Conservation (phyloP, 2,113 vertebrate genomes). For the Ageneiosus marmoratus region DNA sequence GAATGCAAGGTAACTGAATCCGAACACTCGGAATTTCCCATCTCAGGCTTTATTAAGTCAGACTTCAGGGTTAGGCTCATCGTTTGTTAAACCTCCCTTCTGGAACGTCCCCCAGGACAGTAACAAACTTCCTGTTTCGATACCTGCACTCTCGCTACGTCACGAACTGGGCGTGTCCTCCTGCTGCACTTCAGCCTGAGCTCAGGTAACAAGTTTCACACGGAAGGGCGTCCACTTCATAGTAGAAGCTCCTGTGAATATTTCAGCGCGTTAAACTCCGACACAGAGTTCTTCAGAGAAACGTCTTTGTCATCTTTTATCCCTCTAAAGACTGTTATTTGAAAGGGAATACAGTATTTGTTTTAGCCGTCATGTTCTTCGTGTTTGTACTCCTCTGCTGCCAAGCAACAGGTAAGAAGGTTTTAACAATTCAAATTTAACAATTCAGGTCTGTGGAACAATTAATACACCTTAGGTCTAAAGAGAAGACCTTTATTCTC, state of each 20-base stretch:
- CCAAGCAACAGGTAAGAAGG: slow-evolving; percentile 62
- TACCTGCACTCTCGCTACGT: slow-evolving; percentile 23
- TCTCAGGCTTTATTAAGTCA: too few relatives aligned
- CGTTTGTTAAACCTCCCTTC: too few relatives aligned
- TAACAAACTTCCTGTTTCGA: neutral
- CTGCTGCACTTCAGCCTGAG: neutral
- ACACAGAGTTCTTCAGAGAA: neutral
- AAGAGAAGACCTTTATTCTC: neutral
- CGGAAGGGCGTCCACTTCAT: slow-evolving; percentile 35
- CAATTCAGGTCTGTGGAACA: too few relatives aligned
- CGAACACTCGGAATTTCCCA: too few relatives aligned
- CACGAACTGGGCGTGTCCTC: slow-evolving; percentile 13
- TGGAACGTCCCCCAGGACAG: too few relatives aligned
- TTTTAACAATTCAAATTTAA: too few relatives aligned
- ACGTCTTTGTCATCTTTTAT: neutral
- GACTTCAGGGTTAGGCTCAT: too few relatives aligned
- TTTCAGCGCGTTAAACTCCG: neutral
- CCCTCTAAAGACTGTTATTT: neutral
- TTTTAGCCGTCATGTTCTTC: slow-evolving; percentile 63
- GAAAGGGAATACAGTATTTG: neutral
- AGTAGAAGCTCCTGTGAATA: neutral
- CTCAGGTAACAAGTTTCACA: slow-evolving; percentile 11
- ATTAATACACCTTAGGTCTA: too few relatives aligned
- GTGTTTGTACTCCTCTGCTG: slow-evolving; percentile 61
- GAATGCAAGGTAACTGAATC: too few relatives aligned